phyloP scores from a whole-genome alignment of 2,113 vertebrate genomes.

The Chionomys nivalis region DNA sequence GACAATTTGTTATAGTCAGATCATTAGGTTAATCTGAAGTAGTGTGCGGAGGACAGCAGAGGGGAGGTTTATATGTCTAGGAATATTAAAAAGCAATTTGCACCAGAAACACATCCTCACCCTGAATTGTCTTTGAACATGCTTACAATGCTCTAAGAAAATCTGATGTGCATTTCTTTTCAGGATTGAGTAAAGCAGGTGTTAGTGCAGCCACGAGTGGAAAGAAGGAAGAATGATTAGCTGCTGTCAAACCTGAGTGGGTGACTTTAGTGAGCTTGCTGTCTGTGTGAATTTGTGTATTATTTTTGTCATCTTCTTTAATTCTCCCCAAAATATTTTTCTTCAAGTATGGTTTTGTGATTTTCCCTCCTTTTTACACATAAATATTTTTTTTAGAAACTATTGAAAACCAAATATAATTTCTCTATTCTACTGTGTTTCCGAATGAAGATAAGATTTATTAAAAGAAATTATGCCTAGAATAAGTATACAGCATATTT shows the following conservation, averaged over 20 bases:
- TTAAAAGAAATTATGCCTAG: neutral
- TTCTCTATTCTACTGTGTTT: neutral
- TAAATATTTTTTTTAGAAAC: neutral
- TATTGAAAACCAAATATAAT: neutral
- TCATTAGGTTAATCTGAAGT: constrained; percentile 77
- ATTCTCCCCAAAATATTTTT: neutral
- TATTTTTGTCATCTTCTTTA: neutral
- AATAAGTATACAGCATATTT: neutral
- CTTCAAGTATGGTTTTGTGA: neutral
- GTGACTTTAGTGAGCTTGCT: neutral
- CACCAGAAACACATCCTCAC: constrained; percentile 55
- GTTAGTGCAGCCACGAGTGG: constrained; percentile 20
- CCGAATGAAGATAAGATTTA: neutral
- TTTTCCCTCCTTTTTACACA: neutral
- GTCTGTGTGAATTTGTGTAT: neutral
- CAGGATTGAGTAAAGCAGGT: constrained; percentile 53
- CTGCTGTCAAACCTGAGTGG: neutral
- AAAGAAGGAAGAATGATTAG: neutral
- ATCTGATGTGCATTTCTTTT: constrained; percentile 51
- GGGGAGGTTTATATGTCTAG: constrained; percentile 60
- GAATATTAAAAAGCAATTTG: constrained; percentile 78
- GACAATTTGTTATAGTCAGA: constrained; percentile 73
- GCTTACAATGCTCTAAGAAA: constrained; percentile 63
- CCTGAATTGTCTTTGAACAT: constrained; percentile 54
- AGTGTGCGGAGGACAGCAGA: constrained; percentile 58